These are phyloP conservation scores for Tetramorium alpestre DNA, from an alignment of 1,140 invertebrate genomes.

Conservation along the genomic window DNA sequence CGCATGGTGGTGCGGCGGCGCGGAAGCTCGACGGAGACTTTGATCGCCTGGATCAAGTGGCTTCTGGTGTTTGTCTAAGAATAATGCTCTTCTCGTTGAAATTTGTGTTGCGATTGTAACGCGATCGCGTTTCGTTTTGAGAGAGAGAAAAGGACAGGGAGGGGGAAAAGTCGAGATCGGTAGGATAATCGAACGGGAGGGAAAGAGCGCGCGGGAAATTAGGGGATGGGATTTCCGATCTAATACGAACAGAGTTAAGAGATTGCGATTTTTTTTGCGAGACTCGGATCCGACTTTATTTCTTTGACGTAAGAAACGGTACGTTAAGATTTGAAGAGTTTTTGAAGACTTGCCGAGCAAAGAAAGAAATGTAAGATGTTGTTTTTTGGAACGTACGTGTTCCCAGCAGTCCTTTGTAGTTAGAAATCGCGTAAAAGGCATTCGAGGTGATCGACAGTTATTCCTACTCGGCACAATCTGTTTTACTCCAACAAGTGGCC, in stretches of 20 bases:
- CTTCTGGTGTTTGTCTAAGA: slow-evolving; percentile 43
- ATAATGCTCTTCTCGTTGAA: slow-evolving; percentile 46
- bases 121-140: slow-evolving; percentile 34
- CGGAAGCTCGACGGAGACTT: slow-evolving; percentile 25
- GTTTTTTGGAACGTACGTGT: background rate
- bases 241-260: background rate
- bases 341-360: background rate
- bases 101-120: slow-evolving; percentile 55
- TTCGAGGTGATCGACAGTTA: background rate
- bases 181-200: slow-evolving; percentile 21
- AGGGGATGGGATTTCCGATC: slow-evolving; percentile 1
- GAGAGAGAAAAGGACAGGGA: background rate
- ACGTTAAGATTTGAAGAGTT: background rate
- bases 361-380: background rate
- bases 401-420: background rate
- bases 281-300: background rate
- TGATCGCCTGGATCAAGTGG: slow-evolving; percentile 48
- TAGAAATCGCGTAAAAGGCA: no score
- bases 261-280: background rate
- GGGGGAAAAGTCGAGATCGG: slow-evolving; percentile 33
- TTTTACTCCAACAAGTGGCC: slow-evolving; percentile 60
- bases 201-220: background rate
- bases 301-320: background rate
- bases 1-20: slow-evolving; percentile 34
- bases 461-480: background rate